phyloP scores from a whole-genome alignment of 2,888 invertebrate genomes.

The Heliconius ismenius region DNA sequence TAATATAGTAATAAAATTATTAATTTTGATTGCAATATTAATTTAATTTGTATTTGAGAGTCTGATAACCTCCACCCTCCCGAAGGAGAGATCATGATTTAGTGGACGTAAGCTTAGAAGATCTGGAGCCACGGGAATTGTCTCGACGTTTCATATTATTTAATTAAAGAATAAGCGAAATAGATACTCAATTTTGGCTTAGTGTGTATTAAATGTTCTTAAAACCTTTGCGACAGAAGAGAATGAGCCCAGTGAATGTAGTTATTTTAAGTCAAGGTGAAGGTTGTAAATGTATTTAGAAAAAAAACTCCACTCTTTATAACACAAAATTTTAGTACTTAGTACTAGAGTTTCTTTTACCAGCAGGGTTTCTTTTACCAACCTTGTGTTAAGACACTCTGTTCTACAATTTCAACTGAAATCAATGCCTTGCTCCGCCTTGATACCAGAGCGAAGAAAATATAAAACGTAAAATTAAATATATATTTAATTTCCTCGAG shows the following conservation, averaged over 20 bases:
- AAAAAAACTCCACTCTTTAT: not conserved
- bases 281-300: not conserved
- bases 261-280: not conserved
- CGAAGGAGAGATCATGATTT: slow-evolving; percentile 21
- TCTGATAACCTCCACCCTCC: not conserved
- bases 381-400: too few species aligned
- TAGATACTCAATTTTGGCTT: slow-evolving; percentile 7
- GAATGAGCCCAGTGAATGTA: not conserved
- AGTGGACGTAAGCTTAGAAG: slow-evolving; percentile 20
- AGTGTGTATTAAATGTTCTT: slow-evolving; percentile 1
- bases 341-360: too few species aligned
- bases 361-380: too few species aligned
- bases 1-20: not conserved
- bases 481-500: too few species aligned
- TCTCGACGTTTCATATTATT: slow-evolving; percentile 21
- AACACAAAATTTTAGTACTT: too few species aligned
- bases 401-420: too few species aligned
- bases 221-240: not conserved
- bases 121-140: slow-evolving; percentile 16
- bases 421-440: too few species aligned
- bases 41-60: slow-evolving; percentile 5
- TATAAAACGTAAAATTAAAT: too few species aligned
- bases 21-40: slow-evolving; percentile 10
- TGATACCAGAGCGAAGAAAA: too few species aligned
- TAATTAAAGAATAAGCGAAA: slow-evolving; percentile 20